Base-by-base conservation (phyloP, 2,113 vertebrate genomes). In the Cryptoleucopteryx plumbea region DNA sequence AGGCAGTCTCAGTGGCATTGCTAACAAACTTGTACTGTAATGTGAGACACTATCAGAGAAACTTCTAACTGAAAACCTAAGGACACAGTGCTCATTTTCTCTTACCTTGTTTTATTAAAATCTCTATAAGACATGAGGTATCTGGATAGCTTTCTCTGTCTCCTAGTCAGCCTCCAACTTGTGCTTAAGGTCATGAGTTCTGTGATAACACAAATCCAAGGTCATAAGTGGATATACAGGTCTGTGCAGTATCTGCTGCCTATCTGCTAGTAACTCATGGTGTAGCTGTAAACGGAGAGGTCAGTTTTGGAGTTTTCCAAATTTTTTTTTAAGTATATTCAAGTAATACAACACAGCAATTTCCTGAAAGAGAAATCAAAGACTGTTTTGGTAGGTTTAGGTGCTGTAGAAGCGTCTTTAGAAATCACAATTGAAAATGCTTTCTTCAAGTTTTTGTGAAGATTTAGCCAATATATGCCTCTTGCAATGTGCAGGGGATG, bases 221-320 rank as follows among this genome's bases (percentile, higher is more conserved):
- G 38, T 36, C 34, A 1, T n/a, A 23, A 81, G 47, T 55, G 55
- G 55, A 21, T 48, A 21, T 14, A 14, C 10, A 89, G 55, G 19
- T 61, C 50, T 71, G 78, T 53, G 17, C 13, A 34, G 22, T 50
- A 36, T 31, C 53, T 68, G 26, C 73, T 77, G 45, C 58, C 68
- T 36, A 0, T 48, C 25, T 2, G 1, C 62, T 32, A 7, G 55
- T 25, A 70, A 31, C 31, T 94, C 18, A 34, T 0, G 0, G 31
- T 11, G 43, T 34, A 91, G 42, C 61, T n/a, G 47, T 56, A 29
- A 65, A 34, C 26, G 8, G 29, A 45, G 38, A 78, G 29, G 40
- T 32, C 85, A 38, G 11, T 47, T 82, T 42, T 23, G 53, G 63
- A n/a, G 34, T 42, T 86, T 58, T 75, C 13, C 45, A 31, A 7